phyloP scores from a whole-genome alignment of 2,888 invertebrate genomes.

The Ctenicera cuprea region DNA sequence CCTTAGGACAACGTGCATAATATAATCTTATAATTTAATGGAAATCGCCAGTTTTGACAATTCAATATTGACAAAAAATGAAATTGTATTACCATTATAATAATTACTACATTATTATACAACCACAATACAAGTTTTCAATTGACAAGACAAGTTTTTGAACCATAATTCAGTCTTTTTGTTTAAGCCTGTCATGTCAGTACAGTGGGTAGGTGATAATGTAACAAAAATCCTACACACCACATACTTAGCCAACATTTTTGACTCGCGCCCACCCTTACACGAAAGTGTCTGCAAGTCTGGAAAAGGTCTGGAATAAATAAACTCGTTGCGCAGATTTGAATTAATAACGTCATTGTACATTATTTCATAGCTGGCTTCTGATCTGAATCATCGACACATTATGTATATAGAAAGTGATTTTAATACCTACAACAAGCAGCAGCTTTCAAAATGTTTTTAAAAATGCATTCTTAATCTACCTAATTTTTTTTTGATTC shows the following conservation, averaged over 20 bases:
- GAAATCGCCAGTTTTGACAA: too few relatives aligned
- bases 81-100: too few relatives aligned
- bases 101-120: too few relatives aligned
- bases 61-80: too few relatives aligned
- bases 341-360: not conserved
- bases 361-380: conserved; percentile 3
- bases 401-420: not conserved
- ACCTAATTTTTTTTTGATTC: not conserved
- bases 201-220: conserved; percentile 17
- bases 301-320: conserved; percentile 23
- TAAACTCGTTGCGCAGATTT: not conserved
- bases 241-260: not conserved
- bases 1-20: too few relatives aligned
- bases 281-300: conserved; percentile 3
- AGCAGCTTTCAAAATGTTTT: not conserved
- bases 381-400: not conserved
- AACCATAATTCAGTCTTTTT: not conserved
- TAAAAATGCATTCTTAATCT: too few relatives aligned
- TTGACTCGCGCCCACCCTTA: conserved; percentile 16
- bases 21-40: too few relatives aligned
- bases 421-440: not conserved
- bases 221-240: conserved; percentile 7
- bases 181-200: not conserved
- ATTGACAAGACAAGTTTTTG: too few relatives aligned
- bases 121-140: too few relatives aligned